Evolutionary conservation across 2,888 invertebrate genomes (phyloP).

Genomic region (Meandrusa payeni): DNA sequence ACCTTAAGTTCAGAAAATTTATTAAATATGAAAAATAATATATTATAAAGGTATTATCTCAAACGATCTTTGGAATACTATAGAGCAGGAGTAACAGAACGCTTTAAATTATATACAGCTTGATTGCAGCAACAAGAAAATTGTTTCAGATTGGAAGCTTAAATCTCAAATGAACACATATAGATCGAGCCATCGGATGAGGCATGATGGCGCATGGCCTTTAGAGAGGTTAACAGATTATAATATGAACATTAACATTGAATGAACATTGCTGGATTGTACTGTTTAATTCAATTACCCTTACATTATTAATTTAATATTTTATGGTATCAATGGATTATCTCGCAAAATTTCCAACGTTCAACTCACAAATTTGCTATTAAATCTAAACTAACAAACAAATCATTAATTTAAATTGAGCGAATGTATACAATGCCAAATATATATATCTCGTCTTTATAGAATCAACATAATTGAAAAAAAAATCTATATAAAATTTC

Average conservation of each 20-base stretch:
- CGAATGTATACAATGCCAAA: constrained; percentile 60
- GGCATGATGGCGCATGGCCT: too few relatives aligned
- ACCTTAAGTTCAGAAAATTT: too few relatives aligned
- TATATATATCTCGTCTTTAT: constrained; percentile 38
- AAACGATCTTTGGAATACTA: too few relatives aligned
- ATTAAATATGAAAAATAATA: too few relatives aligned
- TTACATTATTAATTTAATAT: constrained; percentile 5
- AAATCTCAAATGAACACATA: too few relatives aligned
- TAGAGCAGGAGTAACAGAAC: too few relatives aligned
- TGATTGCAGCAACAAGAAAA: too few relatives aligned
- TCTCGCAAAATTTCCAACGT: neutral
- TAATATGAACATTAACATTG: constrained; percentile 10
- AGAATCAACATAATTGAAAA: constrained; percentile 48
- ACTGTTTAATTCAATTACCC: constrained; percentile 1
- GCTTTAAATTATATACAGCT: too few relatives aligned
- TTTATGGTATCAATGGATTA: constrained; percentile 5
- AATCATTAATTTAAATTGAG: constrained; percentile 62
- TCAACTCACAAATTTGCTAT: constrained; percentile 18
- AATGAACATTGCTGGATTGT: constrained; percentile 9
- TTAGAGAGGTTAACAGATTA: too few relatives aligned
- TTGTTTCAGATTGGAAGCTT: too few relatives aligned
- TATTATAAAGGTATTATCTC: too few relatives aligned
- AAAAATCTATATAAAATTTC: constrained; percentile 54
- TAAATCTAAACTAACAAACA: constrained; percentile 27
- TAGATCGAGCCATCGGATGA: too few relatives aligned